Evolutionary conservation across 1,140 invertebrate genomes (phyloP), one percentile per base, ranked within the genome.

Genomic region (Chlorops oryzae): DNA sequence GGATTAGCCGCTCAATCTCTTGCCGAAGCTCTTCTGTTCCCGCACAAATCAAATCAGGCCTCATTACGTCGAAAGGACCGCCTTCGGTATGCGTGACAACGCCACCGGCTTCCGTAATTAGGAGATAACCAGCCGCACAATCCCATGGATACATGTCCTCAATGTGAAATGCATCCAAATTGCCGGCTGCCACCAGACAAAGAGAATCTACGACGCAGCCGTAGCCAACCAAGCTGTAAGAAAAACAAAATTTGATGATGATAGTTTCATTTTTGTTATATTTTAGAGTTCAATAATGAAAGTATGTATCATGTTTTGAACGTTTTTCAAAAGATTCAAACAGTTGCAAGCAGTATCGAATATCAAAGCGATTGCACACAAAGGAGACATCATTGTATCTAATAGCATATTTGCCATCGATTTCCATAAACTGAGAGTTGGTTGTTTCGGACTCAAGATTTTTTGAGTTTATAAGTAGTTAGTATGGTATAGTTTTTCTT

Each of bases 61-160:
- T 75, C 77, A 86, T 79, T 5, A 87, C 63, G 57, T 87, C 75
- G 43, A 87, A 78, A 59, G 78, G 68, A 27, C 75, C 75, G 24
- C 84, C 83, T 63, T 75, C 76, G 4, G 66, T 63, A 58, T 70
- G 66, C 5, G 59, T 67, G 6, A 70, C 62, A 43, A 70, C 62
- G 10, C 85, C 88, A 12, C 88, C 88, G 38, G 88, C 87, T 75
- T 91, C 88, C 55, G 74, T 65, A 9, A 87, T 79, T 38, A 91
- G 85, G 20, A 91, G 61, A 59, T 76, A 77, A n/a, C 80, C 84
- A 2, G 83, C 84, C 24, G 82, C 82, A 46, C 82, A 81, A 61
- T 86, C 84, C 84, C 85, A 87, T n/a, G 78, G 75, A 41, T 83
- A 79, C 55, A 87, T 74, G 35, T 82, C 77, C 66, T 84, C 85